phyloP scores from a whole-genome alignment of 1,140 invertebrate genomes.

The Aphaenogaster ashmeadi region DNA sequence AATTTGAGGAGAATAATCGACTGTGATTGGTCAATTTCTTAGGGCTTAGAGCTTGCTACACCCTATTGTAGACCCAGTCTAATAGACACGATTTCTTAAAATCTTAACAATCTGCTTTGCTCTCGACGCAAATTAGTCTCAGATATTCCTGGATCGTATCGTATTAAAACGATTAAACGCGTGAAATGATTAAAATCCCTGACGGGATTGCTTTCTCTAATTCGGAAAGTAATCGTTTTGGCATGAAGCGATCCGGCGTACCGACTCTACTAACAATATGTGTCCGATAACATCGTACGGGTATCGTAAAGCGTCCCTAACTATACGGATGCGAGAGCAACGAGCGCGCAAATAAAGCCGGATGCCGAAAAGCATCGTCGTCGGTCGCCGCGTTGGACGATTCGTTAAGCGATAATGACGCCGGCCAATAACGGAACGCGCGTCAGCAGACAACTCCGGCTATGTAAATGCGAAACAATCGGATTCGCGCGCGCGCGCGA shows the following conservation, averaged over 20 bases:
- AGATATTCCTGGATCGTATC: background rate
- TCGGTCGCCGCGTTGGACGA: slow-evolving; percentile 71
- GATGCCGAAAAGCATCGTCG: slow-evolving; percentile 69
- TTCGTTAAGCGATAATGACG: slow-evolving; percentile 86
- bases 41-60: no score
- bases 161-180: background rate
- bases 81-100: background rate
- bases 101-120: no score
- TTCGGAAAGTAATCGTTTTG: slow-evolving; percentile 3
- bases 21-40: no score
- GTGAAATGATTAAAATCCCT: background rate
- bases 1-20: no score
- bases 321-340: slow-evolving; percentile 47
- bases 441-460: slow-evolving; percentile 79
- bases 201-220: background rate
- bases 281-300: slow-evolving; percentile 43
- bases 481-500: slow-evolving; percentile 74
- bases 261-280: slow-evolving; percentile 14
- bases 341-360: slow-evolving; percentile 66
- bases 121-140: background rate
- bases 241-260: background rate
- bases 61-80: no score
- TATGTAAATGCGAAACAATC: slow-evolving; percentile 84
- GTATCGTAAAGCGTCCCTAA: slow-evolving; percentile 44
- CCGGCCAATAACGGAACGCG: slow-evolving; percentile 83